Base-by-base conservation (phyloP, 2,888 invertebrate genomes). In the Dryadula phaetusa region DNA sequence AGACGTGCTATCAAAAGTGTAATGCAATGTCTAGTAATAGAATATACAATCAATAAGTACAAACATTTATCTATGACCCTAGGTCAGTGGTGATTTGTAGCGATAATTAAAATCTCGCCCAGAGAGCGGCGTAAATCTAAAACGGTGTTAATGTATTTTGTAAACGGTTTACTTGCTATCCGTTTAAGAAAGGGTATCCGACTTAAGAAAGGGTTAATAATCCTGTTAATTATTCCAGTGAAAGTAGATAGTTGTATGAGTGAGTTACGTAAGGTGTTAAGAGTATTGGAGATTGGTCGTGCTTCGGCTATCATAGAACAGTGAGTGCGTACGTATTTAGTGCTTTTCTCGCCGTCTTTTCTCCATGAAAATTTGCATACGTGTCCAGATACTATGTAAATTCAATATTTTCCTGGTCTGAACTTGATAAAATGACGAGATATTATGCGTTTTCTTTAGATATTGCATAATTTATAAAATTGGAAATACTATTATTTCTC, bases 91-190 rank as follows among this genome's bases (percentile, higher is more conserved):
- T 76, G 78, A 79, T 78, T 74, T 76, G 79, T 77, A 64, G 73
- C 60, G 66, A 76, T 79, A 77, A 78, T 79, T 77, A 77, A 73
- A 68, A 70, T 68, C 70, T 63, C 71, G 64, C 67, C 70, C 74
- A 72, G 73, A 60, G 72, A 72, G 70, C 67, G 72, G 71, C 63
- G 77, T 77, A 77, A 80, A 79, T 81, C 76, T 75, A 70, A 70
- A 74, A 73, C 74, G 74, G 73, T 77, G 74, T 73, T 77, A 77
- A 79, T 78, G 78, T 77, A 76, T 79, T 78, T 74, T 76, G 79
- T 79, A 78, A 79, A 77, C 77, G 74, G 67, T 64, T 58, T 47
- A 54, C 46, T 56, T n/a, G 56, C 56, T 37, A 56, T 37, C 62
- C 34, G 37, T 40, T 64, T 40, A 25, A 56, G 54, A 64, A 37